Percentiles rank a stretch among this genome's conserved stretches.
Conservation (phyloP, 2,797 vertebrate genomes). For the Poecilia gillii region DNA sequence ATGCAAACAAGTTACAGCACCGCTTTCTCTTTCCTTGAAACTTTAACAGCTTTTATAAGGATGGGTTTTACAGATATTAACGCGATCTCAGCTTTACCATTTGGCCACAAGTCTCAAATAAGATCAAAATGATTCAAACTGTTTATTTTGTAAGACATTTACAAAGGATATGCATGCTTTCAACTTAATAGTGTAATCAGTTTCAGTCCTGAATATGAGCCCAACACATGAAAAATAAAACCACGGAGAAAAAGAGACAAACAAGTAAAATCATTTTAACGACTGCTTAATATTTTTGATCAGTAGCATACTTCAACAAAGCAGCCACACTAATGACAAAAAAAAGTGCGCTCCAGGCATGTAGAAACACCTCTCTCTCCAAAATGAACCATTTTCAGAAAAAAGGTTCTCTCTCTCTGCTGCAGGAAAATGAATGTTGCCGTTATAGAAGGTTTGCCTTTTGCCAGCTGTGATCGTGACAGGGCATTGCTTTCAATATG, state of each 20-base stretch:
- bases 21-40: not conserved
- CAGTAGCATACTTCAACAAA: conserved; percentile 24
- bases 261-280: conserved; percentile 21
- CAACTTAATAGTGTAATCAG: conserved; percentile 14
- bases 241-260: not conserved
- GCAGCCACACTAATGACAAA: conserved; percentile 12
- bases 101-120: not conserved
- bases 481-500: conserved; percentile 77
- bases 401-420: conserved; percentile 37
- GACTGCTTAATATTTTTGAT: conserved; percentile 34
- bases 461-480: conserved; percentile 68
- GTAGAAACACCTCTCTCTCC: conserved; percentile 29
- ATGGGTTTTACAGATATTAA: not conserved
- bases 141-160: not conserved
- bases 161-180: not conserved
- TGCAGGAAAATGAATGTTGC: conserved; percentile 59
- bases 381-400: conserved; percentile 42
- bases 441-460: conserved; percentile 51
- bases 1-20: conserved; percentile 16
- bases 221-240: conserved; percentile 4
- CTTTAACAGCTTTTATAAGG: conserved; percentile 3
- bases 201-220: conserved; percentile 4
- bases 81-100: accelerated
- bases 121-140: conserved; percentile 5
- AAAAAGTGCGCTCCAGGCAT: conserved; percentile 40